Conservation (phyloP, 2,113 vertebrate genomes). For the Tupaia tana region DNA sequence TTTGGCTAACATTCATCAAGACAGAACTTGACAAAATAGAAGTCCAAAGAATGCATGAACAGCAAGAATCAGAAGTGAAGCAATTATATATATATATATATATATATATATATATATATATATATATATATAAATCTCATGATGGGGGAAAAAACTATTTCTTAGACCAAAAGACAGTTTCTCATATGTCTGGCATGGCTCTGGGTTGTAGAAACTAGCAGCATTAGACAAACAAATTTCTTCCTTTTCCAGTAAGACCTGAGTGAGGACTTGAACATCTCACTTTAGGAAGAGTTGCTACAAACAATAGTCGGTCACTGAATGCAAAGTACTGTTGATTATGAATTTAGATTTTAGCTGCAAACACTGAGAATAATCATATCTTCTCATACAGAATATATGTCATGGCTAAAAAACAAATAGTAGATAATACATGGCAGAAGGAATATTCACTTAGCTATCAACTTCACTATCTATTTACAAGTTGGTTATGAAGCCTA, state of each 20-base stretch:
- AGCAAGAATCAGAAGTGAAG: background rate
- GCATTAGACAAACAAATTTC: background rate
- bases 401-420: background rate
- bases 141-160: background rate
- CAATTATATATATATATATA: no score
- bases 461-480: conserved; percentile 5
- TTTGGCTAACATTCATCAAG: background rate
- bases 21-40: conserved; percentile 22
- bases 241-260: background rate
- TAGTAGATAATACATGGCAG: background rate
- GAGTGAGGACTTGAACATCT: background rate
- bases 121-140: no score
- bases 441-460: conserved; percentile 12
- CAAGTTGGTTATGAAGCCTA: background rate
- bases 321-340: background rate
- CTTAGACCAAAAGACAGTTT: background rate
- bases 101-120: no score
- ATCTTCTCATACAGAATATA: background rate
- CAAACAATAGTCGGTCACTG: conserved; percentile 10
- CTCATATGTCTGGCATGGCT: background rate
- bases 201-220: background rate
- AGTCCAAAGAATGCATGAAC: background rate
- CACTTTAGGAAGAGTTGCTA: background rate
- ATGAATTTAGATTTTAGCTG: conserved; percentile 11
- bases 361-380: background rate